Evolutionary conservation across 2,888 invertebrate species (phyloP), one percentile per base, ranked within the genome.

Genomic region (Endomychus coccineus): DNA sequence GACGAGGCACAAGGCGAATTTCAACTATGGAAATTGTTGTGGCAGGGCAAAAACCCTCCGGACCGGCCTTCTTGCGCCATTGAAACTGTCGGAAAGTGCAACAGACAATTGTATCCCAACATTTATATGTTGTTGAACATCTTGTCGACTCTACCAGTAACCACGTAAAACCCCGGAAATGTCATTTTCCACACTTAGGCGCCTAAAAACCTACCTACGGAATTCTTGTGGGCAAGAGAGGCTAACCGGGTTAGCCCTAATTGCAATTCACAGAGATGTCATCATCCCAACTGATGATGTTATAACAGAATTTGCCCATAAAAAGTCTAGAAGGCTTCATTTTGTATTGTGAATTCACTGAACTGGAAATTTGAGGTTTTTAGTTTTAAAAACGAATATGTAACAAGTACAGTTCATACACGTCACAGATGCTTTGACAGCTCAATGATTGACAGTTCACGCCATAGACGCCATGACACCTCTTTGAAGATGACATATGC

Each of bases 171-270:
- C 40, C 15, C 42, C 46, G 11, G 47, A 46, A 29, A 30, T 45
- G 4, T 35, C 44, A 15, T 50, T 50, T 33, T 48, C 48, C 12
- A 45, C 46, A 6, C 40, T 51, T 27, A 41, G 46, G 9, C 40
- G 49, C 3, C 24, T 49, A 22, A 50, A 50, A 38, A 45, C 41
- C 22, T 50, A 49, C 46, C 25, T 49, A 11, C 23, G 49, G 22
- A 29, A 43, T 23, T 44, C 37, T 23, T 46, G 46, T 44, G 23
- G 27, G 11, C 42, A 47, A 42, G 42, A 46, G 10, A 31, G 50
- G 24, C 34, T 48, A 10, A 40, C 36, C 39, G 46, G 47, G 4
- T 33, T 49, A 1, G 44, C 46, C n/a, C 34, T 48, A 19, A 30
- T 46, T 14, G 27, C 35, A 27, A 40, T 39, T 14, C 46, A 48